phyloP scores from a whole-genome alignment of 2,888 invertebrate species.

The Cryptus armator region DNA sequence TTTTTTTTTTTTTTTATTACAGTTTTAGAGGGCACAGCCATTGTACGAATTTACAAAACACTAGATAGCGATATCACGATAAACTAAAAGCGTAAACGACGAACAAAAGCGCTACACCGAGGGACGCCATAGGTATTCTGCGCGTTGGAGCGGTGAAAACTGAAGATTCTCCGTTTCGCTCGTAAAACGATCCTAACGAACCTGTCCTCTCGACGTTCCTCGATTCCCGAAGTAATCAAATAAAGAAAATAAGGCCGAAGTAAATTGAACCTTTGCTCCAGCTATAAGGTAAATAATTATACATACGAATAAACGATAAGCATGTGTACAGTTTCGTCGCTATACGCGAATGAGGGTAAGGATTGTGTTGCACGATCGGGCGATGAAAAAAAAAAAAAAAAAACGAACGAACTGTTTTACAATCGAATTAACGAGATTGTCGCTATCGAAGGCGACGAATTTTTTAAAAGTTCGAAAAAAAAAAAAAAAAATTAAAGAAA shows the following conservation, averaged over 20 bases:
- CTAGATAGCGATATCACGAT: constrained; percentile 58
- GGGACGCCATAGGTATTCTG: constrained; percentile 6
- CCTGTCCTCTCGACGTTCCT: constrained; percentile 30
- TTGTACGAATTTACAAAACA: constrained; percentile 51
- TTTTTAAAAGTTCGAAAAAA: constrained; percentile 24
- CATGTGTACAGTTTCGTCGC: constrained; percentile 28
- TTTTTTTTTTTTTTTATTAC: constrained; percentile 29
- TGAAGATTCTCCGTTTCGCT: constrained; percentile 8
- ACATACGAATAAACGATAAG: constrained; percentile 27
- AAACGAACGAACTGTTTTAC: constrained; percentile 7
- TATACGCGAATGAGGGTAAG: constrained; percentile 28
- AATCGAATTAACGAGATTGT: constrained; percentile 3
- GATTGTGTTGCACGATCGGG: constrained; percentile 6
- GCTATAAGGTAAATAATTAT: constrained; percentile 30
- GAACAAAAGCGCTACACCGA: constrained; percentile 13
- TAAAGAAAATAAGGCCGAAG: constrained; percentile 35
- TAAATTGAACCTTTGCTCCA: constrained; percentile 53
- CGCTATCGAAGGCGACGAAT: neutral
- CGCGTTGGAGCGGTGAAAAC: neutral
- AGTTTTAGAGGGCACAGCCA: constrained; percentile 53
- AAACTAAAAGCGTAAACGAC: constrained; percentile 30
- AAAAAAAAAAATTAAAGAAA: no score
- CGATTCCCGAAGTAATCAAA: constrained; percentile 28
- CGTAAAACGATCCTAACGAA: constrained; percentile 21
- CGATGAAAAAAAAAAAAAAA: neutral